phyloP scores from a whole-genome alignment of 2,797 vertebrate genomes.

The Sebastes ruberrimus region DNA sequence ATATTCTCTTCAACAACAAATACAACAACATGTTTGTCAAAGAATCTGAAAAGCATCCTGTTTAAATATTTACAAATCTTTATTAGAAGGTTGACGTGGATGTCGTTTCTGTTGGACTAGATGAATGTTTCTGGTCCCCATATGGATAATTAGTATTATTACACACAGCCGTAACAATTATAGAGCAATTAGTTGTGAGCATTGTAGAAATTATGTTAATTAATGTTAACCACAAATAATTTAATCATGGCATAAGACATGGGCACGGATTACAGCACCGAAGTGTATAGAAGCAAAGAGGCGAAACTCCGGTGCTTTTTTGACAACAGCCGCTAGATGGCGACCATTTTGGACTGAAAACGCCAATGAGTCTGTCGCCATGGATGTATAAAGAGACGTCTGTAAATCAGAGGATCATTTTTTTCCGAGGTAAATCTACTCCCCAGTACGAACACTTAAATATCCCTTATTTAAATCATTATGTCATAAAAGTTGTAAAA shows the following conservation, averaged over 20 bases:
- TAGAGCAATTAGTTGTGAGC: background rate
- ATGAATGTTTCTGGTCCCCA: background rate
- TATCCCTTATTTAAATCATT: too few species aligned
- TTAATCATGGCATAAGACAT: background rate
- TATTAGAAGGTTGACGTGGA: background rate
- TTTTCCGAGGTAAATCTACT: accelerated
- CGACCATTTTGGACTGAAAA: too few species aligned
- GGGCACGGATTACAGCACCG: accelerated
- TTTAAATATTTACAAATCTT: background rate
- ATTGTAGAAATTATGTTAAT: background rate
- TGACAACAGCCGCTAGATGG: too few species aligned
- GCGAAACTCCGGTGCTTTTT: too few species aligned
- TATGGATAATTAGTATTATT: background rate
- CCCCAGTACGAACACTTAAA: accelerated
- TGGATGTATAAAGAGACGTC: too few species aligned
- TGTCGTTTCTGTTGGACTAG: background rate
- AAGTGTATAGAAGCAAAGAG: too few species aligned
- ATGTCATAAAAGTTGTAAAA: too few species aligned
- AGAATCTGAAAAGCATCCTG: background rate
- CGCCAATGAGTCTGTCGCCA: accelerated
- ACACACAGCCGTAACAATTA: background rate
- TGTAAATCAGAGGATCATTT: too few species aligned
- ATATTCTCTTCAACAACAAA: conserved; percentile 42
- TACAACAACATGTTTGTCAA: conserved; percentile 15
- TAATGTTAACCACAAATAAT: background rate